These are phyloP conservation scores for Alloplasta piceator DNA, from an alignment of 2,888 invertebrate genomes.

Conservation along the genomic window DNA sequence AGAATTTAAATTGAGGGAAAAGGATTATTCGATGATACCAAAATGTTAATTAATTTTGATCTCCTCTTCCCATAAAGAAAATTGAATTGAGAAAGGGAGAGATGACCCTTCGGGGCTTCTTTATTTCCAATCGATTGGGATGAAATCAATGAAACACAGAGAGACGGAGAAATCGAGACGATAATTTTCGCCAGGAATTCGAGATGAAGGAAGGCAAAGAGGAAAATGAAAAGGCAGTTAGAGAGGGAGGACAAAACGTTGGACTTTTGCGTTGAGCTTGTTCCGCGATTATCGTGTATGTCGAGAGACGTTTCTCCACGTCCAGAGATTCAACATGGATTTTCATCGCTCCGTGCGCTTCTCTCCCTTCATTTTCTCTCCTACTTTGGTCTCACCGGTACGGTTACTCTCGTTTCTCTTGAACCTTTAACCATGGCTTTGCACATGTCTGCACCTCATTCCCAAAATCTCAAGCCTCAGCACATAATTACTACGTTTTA, in stretches of 20 bases:
- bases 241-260: constrained; percentile 14
- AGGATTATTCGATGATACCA: not conserved
- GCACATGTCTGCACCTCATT: constrained; percentile 53
- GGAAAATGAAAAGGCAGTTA: constrained; percentile 18
- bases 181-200: constrained; percentile 4
- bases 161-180: constrained; percentile 13
- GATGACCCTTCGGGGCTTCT: constrained; percentile 33
- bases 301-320: constrained; percentile 15
- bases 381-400: not conserved
- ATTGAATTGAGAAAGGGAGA: too few relatives aligned
- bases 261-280: constrained; percentile 56
- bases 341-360: constrained; percentile 13
- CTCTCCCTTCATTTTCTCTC: constrained; percentile 19
- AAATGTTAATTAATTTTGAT: not conserved
- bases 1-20: too few relatives aligned
- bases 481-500: constrained; percentile 50
- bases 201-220: constrained; percentile 21
- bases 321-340: constrained; percentile 49
- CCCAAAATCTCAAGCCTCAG: constrained; percentile 49
- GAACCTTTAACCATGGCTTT: constrained; percentile 41
- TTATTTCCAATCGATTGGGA: constrained; percentile 38
- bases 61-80: not conserved
- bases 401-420: constrained; percentile 4
- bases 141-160: constrained; percentile 33
- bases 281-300: constrained; percentile 57